These are phyloP conservation scores for Pantherophis vulpinus DNA, from an alignment of 2,797 vertebrate species.

Conservation along the genomic window DNA sequence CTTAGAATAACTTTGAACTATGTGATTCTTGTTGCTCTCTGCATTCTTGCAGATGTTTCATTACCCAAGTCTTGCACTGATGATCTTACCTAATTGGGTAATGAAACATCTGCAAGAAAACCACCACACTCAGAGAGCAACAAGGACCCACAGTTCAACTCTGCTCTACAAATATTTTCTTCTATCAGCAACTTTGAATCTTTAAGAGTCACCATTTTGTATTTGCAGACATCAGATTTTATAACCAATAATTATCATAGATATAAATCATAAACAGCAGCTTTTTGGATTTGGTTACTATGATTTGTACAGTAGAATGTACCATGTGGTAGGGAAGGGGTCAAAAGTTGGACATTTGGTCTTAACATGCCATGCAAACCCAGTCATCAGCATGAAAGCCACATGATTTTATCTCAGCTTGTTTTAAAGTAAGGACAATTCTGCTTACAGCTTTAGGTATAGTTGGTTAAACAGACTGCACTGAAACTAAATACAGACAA, in stretches of 20 bases:
- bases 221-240: background rate
- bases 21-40: background rate
- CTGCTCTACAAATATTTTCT: background rate
- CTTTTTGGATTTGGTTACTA: background rate
- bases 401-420: background rate
- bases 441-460: background rate
- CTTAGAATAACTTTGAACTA: background rate
- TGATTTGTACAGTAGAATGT: background rate
- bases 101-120: background rate
- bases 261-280: background rate
- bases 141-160: background rate
- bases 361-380: background rate
- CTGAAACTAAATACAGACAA: background rate
- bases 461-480: background rate
- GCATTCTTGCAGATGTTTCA: background rate
- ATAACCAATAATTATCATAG: background rate
- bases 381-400: background rate
- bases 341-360: background rate
- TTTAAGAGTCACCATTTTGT: background rate
- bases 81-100: background rate
- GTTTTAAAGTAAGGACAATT: background rate
- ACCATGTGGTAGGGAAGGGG: background rate
- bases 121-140: background rate
- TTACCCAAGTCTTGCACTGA: background rate
- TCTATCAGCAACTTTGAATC: background rate